phyloP scores from a whole-genome alignment of 2,888 invertebrate genomes.

The Synanthedon vespiformis region DNA sequence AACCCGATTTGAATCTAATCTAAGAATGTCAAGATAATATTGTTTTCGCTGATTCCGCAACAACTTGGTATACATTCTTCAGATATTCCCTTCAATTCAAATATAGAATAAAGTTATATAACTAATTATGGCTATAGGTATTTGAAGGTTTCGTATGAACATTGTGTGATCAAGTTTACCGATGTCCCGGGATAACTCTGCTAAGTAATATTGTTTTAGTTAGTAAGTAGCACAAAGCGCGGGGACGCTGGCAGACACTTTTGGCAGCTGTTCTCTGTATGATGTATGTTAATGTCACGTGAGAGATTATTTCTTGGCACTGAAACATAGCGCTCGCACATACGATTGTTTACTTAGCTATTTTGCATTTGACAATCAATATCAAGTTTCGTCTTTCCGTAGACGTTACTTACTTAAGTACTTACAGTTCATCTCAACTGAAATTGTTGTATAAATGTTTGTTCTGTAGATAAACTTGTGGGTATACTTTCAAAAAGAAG shows the following conservation, averaged over 20 bases:
- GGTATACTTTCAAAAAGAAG: too few species aligned
- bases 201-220: slow-evolving; percentile 62
- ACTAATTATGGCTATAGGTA: too few species aligned
- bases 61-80: too few species aligned
- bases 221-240: slow-evolving; percentile 39
- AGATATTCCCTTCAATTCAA: too few species aligned
- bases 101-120: too few species aligned
- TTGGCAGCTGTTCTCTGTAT: slow-evolving; percentile 54
- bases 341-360: slow-evolving; percentile 49
- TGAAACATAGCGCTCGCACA: slow-evolving; percentile 38
- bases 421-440: too few species aligned
- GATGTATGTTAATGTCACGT: slow-evolving; percentile 66
- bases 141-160: not conserved
- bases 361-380: slow-evolving; percentile 26
- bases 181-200: slow-evolving; percentile 27
- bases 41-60: too few species aligned
- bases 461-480: too few species aligned
- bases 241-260: slow-evolving; percentile 43
- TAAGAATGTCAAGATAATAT: too few species aligned
- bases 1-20: not conserved
- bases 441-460: too few species aligned
- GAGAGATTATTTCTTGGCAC: slow-evolving; percentile 67
- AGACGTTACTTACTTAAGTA: too few species aligned
- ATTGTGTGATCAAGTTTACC: slow-evolving; percentile 12
- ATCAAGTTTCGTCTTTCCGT: not conserved